These are phyloP conservation scores for Muscicapa striata DNA, from an alignment of 2,797 vertebrate species.

Conservation along the genomic window DNA sequence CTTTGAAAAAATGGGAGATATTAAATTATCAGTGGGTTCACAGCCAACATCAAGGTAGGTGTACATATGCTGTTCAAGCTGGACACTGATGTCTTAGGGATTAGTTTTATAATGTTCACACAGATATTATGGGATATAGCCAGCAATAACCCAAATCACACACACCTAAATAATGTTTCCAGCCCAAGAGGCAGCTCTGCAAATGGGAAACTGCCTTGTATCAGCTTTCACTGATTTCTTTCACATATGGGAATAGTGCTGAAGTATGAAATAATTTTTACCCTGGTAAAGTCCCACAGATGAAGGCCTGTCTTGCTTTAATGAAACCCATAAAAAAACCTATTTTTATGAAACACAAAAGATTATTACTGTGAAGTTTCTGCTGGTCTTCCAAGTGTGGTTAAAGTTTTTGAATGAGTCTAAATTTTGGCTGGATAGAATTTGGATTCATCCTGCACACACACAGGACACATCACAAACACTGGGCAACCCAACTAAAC, in stretches of 20 bases:
- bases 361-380: background rate
- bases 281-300: background rate
- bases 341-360: background rate
- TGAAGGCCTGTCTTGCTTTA: background rate
- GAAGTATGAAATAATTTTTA: background rate
- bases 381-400: background rate
- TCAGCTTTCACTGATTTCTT: background rate
- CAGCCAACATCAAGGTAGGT: fast-evolving
- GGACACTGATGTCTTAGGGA: background rate
- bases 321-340: background rate
- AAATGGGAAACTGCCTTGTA: background rate
- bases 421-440: background rate
- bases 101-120: background rate
- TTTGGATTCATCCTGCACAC: background rate
- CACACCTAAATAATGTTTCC: background rate
- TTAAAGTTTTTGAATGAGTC: background rate
- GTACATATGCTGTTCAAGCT: fast-evolving
- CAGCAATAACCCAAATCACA: background rate
- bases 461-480: background rate
- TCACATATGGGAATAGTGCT: background rate
- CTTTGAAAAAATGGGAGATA: background rate
- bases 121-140: background rate
- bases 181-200: background rate
- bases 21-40: background rate
- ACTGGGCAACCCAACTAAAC: background rate